These are phyloP conservation scores for Calvadosia cruxmelitensis DNA, from an alignment of 30 jellyfish, hydroid and myxozoan genomes.

Conservation along the genomic window DNA sequence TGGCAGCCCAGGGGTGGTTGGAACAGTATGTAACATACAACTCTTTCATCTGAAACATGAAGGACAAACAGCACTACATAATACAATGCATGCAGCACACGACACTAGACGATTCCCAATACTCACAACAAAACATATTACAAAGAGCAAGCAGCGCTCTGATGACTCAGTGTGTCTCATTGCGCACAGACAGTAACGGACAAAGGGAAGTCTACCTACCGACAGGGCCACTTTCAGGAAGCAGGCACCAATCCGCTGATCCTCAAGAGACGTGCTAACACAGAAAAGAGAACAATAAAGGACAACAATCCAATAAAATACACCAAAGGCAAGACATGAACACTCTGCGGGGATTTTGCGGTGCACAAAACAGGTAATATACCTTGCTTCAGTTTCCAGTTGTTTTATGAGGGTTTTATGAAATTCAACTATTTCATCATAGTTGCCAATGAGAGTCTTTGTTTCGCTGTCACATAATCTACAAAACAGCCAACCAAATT, in stretches of 20 bases:
- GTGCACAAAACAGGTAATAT: neutral
- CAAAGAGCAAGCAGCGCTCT: no score
- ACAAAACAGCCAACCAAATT: neutral
- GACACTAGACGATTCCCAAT: no score
- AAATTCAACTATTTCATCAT: slow-evolving; percentile 57
- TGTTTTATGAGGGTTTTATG: slow-evolving; percentile 39
- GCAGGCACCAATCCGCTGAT: slow-evolving; percentile 64
- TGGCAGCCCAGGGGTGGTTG: slow-evolving; percentile 88
- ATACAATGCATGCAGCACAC: no score
- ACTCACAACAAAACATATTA: no score
- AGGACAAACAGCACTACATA: neutral
- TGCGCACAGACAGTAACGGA: no score
- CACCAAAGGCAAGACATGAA: neutral
- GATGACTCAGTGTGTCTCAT: no score
- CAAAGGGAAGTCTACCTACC: slow-evolving; percentile 20
- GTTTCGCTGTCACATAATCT: slow-evolving; percentile 47
- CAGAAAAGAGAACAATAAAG: neutral
- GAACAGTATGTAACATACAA: slow-evolving; percentile 58
- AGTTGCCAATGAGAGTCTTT: slow-evolving; percentile 52
- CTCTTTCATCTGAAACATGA: slow-evolving; percentile 58
- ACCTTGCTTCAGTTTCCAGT: slow-evolving; percentile 50
- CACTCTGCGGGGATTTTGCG: neutral
- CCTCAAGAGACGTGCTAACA: slow-evolving; percentile 41
- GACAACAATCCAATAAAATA: neutral
- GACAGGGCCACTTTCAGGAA: slow-evolving; percentile 25